Evolutionary conservation across 2,797 vertebrate species (phyloP), one percentile per base, ranked within the genome.

Genomic region (Podargus strigoides): DNA sequence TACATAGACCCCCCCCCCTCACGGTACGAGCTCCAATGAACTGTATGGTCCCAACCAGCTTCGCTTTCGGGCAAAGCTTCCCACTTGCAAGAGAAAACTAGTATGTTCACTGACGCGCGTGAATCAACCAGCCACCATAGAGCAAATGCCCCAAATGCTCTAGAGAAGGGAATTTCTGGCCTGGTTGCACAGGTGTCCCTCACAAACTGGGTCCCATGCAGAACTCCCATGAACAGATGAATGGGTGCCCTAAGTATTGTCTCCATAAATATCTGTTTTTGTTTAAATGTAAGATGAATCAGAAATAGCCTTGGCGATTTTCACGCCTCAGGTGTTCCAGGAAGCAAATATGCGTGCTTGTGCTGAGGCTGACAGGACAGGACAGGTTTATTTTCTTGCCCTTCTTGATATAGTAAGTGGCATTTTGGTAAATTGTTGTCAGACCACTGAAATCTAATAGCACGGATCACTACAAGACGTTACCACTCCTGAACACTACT

Each of bases 371-470:
- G 78, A 80, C 62, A 84, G 67, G 53, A 34, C 56, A 87, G 56
- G 47, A 80, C 78, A 80, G 56, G 68, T 76, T 93, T 91, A 59
- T 91, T 76, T 85, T 24, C 59, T 85, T 86, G 78, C 70, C 50
- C 70, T 95, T 88, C 87, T 81, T 90, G 83, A 85, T 67, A 70
- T 2, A 85, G 44, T 55, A 94, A 79, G 52, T 60, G n/a, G 59
- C 59, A 85, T 94, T 94, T 94, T 90, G 46, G 74, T 82, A 88
- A 91, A 89, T 67, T n/a, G 47, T 81, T 93, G 89, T 88, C 77
- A 81, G 53, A 63, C 37, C 74, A 70, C 59, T 69, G 83, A 88
- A 93, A 90, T 90, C 59, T 91, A 94, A 39, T 86, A 91, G 79
- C 63, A 91, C 30, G 59, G 87, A 88, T 94, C 83, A 85, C 80